Evolutionary conservation across 2,888 invertebrate species (phyloP), one percentile per base, ranked within the genome.

Genomic region (Lasioglossum pauxillum): DNA sequence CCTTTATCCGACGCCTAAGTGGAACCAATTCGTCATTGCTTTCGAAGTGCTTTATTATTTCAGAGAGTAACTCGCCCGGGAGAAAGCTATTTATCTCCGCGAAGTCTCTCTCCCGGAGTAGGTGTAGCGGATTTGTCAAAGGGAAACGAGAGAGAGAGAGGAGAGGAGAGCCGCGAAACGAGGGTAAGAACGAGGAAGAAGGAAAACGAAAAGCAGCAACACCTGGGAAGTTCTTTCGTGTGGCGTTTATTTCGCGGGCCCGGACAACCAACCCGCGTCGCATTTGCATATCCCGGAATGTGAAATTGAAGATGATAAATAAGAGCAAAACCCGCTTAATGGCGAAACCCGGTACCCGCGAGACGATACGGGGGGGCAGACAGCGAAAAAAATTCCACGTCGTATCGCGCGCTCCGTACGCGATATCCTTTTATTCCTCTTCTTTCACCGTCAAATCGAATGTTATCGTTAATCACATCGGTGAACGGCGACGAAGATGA

Each of bases 391-490:
- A 88, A 88, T 88, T 80, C 84, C 31, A 53, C 53, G 53, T 64
- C 76, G 69, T 90, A 78, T 81, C 78, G 81, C 64, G n/a, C 44
- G 16, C 74, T 60, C 64, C 16, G 57, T 57, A 73, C 64, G 31
- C 75, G 83, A 82, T 86, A 78, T 69, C n/a, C 69, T 69, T n/a
- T 69, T 69, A 23, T 69, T 38, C 38, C 67, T 67, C 67, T 67
- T 79, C 53, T 53, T n/a, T 57, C 71, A 41, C 72, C 77, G 57
- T 72, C 84, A 69, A 83, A 91, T 91, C 85, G 77, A 41, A 72
- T 46, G 80, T 76, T 88, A 87, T 80, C 87, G 88, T 88, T 82
- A 87, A 84, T 90, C 91, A 83, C 80, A 83, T 81, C 88, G 80
- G 67, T 71, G 75, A 73, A 49, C 75, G 74, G 71, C 49, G 72